phyloP scores from a whole-genome alignment of 2,888 invertebrate genomes.

The Athrips mouffetella region DNA sequence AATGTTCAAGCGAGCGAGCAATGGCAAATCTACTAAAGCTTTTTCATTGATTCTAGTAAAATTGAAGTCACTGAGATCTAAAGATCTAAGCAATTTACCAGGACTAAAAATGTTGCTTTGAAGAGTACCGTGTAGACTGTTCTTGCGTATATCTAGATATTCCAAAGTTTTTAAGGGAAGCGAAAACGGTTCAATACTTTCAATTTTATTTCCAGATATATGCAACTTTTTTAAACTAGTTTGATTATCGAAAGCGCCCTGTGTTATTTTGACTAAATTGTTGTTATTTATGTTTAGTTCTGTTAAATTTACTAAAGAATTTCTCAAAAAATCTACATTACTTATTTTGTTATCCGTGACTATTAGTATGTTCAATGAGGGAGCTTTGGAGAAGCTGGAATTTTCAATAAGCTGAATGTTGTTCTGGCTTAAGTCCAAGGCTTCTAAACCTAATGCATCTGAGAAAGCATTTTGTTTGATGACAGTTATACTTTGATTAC shows the following conservation, averaged over 20 bases:
- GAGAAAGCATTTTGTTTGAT: conserved; percentile 45
- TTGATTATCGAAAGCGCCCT: conserved; percentile 43
- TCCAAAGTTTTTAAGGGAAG: conserved; percentile 55
- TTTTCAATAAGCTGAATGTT: conserved; percentile 40
- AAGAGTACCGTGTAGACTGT: conserved; percentile 43
- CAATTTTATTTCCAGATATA: conserved; percentile 52
- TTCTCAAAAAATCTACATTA: conserved; percentile 42
- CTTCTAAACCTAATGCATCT: conserved; percentile 33
- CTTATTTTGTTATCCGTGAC: conserved; percentile 50
- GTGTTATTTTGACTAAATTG: conserved; percentile 35
- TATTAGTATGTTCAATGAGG: conserved; percentile 42
- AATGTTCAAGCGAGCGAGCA: conserved; percentile 52
- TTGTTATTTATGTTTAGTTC: conserved; percentile 52
- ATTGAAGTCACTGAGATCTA: conserved; percentile 53
- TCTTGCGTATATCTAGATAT: conserved; percentile 47
- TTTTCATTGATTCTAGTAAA: conserved; percentile 43
- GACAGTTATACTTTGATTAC: conserved; percentile 41
- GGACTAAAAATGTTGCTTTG: conserved; percentile 49
- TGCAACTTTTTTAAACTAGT: conserved; percentile 44
- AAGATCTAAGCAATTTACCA: conserved; percentile 47
- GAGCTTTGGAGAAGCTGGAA: conserved; percentile 37
- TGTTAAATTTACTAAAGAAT: conserved; percentile 39
- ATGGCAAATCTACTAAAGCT: conserved; percentile 51
- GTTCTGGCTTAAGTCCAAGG: conserved; percentile 55
- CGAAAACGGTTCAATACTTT: conserved; percentile 41